Conservation (phyloP, 2,113 vertebrate genomes). For the Corydoras maculifer region DNA sequence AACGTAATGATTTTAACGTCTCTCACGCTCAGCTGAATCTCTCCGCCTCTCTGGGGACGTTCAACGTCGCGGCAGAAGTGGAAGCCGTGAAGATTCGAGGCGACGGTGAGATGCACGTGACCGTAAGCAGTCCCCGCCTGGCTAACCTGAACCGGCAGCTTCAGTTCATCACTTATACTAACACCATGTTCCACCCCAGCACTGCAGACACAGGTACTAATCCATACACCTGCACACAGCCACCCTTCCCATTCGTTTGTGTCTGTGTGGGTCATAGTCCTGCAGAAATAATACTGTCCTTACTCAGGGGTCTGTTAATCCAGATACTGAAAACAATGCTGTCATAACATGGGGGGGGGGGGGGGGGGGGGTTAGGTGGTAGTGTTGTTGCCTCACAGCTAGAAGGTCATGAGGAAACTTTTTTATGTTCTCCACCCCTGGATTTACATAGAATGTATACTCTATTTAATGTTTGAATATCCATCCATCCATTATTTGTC, state of each 20-base stretch:
- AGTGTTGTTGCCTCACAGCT: no score
- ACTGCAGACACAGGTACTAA: conserved; percentile 77
- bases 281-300: no score
- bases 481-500: no score
- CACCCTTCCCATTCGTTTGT: background rate
- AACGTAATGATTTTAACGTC: background rate
- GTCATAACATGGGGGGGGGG: no score
- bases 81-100: conserved; percentile 72
- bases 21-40: conserved; percentile 68
- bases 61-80: conserved; percentile 77
- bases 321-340: no score
- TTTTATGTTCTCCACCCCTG: no score
- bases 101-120: conserved; percentile 70
- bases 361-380: no score
- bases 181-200: conserved; percentile 75
- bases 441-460: no score
- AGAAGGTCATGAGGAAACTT: no score
- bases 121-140: conserved; percentile 60
- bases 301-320: no score
- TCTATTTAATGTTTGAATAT: no score
- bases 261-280: no score
- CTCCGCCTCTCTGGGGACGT: conserved; percentile 70
- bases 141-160: conserved; percentile 81
- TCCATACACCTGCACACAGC: background rate
- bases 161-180: conserved; percentile 83